Evolutionary conservation across 2,888 invertebrate species (phyloP).

Genomic region (Archips xylosteana): DNA sequence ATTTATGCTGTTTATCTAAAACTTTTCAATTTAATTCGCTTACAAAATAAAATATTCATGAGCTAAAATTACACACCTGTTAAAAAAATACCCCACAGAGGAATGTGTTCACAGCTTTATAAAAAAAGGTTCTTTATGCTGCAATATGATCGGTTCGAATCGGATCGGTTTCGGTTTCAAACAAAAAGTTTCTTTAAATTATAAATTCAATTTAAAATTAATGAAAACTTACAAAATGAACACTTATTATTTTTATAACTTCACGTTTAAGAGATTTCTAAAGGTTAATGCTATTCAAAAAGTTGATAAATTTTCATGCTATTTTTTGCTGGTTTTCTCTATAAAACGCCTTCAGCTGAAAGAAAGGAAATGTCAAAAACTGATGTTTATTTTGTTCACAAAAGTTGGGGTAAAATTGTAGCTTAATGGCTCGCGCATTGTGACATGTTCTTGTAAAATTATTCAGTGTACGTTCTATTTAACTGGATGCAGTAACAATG

Average conservation of each 20-base stretch:
- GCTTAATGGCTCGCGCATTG: slow-evolving; percentile 58
- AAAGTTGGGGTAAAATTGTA: slow-evolving; percentile 53
- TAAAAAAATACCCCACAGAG: too few species aligned
- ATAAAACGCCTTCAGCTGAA: slow-evolving; percentile 10
- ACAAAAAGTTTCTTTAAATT: too few species aligned
- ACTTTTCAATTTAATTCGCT: background rate
- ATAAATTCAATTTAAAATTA: too few species aligned
- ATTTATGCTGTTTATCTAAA: background rate
- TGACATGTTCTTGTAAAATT: slow-evolving; percentile 44
- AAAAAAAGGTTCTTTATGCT: slow-evolving; percentile 17
- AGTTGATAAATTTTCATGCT: background rate
- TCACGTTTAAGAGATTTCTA: too few species aligned
- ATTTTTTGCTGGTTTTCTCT: background rate
- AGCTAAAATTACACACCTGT: background rate
- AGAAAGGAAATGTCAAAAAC: slow-evolving; percentile 49
- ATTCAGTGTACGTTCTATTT: slow-evolving; percentile 50
- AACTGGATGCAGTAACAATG: slow-evolving; percentile 58
- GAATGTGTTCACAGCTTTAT: slow-evolving; percentile 6
- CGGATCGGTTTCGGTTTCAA: too few species aligned
- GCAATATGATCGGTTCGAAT: background rate
- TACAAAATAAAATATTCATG: background rate
- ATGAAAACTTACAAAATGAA: too few species aligned
- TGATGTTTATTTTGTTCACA: slow-evolving; percentile 68
- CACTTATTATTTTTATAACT: too few species aligned
- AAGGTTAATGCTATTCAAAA: background rate